Conservation (phyloP, 2,113 vertebrate genomes). For the Columbina picui region DNA sequence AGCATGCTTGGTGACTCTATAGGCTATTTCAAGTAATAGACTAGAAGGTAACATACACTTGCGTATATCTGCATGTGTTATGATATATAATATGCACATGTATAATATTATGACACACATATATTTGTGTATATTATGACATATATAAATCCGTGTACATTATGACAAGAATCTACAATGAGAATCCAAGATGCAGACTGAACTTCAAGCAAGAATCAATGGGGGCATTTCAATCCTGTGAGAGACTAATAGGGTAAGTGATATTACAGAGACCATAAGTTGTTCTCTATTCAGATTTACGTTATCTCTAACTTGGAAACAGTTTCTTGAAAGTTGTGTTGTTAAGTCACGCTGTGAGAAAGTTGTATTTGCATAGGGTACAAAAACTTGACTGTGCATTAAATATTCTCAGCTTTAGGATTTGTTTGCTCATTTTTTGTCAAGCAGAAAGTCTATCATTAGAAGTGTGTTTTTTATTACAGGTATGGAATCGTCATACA, state of each 20-base stretch:
- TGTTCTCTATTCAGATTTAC: background rate
- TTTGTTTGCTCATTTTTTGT: background rate
- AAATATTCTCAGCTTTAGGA: background rate
- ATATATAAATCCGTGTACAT: background rate
- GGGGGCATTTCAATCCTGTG: background rate
- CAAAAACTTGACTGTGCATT: background rate
- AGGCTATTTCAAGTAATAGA: background rate
- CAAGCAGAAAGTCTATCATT: background rate
- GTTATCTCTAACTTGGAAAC: background rate
- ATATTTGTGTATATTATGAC: background rate
- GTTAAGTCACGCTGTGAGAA: background rate
- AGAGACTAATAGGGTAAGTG: background rate
- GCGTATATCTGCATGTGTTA: background rate
- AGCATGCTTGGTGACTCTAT: background rate
- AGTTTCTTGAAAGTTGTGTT: background rate
- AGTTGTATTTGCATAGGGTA: background rate
- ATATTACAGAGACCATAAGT: background rate
- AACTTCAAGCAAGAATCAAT: background rate
- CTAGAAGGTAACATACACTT: background rate
- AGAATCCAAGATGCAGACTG: background rate
- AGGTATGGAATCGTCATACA: background rate
- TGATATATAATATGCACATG: background rate
- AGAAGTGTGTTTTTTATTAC: background rate
- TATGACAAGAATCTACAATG: background rate
- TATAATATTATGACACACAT: background rate